Evolutionary conservation across 2,888 invertebrate species (phyloP).

Genomic region (Vannuccia rotundouncinata): DNA sequence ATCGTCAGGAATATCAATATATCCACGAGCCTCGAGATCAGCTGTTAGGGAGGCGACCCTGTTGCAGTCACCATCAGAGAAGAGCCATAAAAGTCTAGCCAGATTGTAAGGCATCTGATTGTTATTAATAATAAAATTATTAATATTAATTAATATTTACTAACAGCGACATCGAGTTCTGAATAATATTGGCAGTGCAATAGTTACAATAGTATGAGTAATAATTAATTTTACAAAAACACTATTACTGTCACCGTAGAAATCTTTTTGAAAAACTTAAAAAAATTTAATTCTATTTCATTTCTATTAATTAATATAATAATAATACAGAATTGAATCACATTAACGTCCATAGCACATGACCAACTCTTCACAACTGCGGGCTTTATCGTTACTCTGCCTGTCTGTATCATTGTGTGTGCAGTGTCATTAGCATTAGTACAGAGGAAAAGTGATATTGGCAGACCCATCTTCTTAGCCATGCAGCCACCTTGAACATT

Average conservation of each 20-base stretch:
- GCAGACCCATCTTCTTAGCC: conserved; percentile 57
- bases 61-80: conserved; percentile 46
- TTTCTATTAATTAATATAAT: no score
- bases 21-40: conserved; percentile 46
- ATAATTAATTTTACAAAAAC: no score
- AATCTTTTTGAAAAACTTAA: no score
- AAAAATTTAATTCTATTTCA: no score
- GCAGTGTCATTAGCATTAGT: conserved; percentile 56
- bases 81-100: conserved; percentile 56
- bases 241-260: no score
- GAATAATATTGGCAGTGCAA: no score
- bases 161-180: no score
- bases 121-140: no score
- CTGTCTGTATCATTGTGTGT: conserved; percentile 17
- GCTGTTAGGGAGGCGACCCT: conserved; percentile 46
- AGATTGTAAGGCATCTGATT: conserved; percentile 58
- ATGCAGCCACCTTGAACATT: conserved; percentile 53
- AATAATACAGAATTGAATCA: no score
- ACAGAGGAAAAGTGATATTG: conserved; percentile 54
- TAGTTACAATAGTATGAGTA: no score
- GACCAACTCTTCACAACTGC: not conserved
- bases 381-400: not conserved
- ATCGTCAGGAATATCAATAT: conserved; percentile 45
- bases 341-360: not conserved
- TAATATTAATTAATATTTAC: no score